Evolutionary conservation across 2,797 vertebrate genomes (phyloP).

Genomic region (Brachyrhaphis roseni): DNA sequence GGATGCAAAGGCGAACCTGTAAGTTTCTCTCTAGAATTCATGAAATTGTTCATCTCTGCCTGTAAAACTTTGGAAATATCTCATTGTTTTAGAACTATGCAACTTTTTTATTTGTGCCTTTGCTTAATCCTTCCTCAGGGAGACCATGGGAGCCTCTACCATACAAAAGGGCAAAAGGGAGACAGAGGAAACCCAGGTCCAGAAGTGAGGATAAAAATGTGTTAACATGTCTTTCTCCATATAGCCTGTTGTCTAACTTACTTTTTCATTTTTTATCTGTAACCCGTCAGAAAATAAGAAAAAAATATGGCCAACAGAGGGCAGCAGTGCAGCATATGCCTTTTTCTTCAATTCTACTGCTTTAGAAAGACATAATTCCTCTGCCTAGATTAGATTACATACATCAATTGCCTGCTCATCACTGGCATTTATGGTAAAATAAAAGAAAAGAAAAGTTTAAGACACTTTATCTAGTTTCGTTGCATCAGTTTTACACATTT

Average conservation of each 20-base stretch:
- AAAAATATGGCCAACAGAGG: slow-evolving; percentile 50
- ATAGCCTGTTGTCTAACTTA: background rate
- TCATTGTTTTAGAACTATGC: background rate
- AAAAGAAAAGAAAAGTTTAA: background rate
- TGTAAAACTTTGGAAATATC: background rate
- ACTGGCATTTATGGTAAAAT: background rate
- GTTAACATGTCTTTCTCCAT: background rate
- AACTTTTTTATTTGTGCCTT: background rate
- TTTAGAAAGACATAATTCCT: background rate
- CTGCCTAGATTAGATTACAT: background rate
- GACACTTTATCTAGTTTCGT: background rate
- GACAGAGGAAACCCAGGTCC: slow-evolving; percentile 53
- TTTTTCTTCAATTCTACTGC: background rate
- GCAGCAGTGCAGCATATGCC: slow-evolving; percentile 38
- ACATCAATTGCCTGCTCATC: background rate
- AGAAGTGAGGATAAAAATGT: slow-evolving; percentile 45
- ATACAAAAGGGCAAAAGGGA: slow-evolving; percentile 58
- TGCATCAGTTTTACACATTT: background rate
- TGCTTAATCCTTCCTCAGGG: slow-evolving; percentile 52
- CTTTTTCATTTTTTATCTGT: background rate
- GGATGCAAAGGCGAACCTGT: slow-evolving; percentile 63
- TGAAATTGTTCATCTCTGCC: background rate
- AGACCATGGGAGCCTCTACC: slow-evolving; percentile 21
- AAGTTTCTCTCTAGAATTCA: slow-evolving; percentile 35
- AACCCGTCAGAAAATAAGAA: background rate